Base-by-base conservation (phyloP, 2,797 vertebrate genomes). In the Microhierax caerulescens region DNA sequence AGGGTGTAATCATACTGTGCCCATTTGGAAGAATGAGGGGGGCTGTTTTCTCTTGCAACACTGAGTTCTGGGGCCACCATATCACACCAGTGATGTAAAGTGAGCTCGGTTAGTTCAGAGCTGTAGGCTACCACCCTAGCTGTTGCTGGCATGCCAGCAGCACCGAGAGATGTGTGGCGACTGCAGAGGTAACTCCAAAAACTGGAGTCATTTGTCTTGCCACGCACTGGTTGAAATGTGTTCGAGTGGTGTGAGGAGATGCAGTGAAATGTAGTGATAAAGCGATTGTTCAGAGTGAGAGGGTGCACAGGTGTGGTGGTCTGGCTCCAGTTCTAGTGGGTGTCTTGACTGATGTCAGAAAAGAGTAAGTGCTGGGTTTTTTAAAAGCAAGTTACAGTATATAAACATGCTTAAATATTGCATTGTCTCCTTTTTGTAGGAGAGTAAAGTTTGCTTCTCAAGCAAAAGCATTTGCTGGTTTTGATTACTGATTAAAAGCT, bases 401-500 rank as follows among this genome's bases (percentile, higher is more conserved):
- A 4, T 65, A 53, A 85, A 13, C 10, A 9, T 60, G 11, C 15
- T 36, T 67, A 63, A 70, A 81, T 75, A 39, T 13, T 53, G 36
- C 12, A 21, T 48, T 95, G 1, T 56, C 5, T 90, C 41, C 14
- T 69, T 90, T 85, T 37, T 76, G 4, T 61, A 63, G 51, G 4
- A 20, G 45, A 85, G 13, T 65, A 11, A 65, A 76, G 27, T 56
- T 45, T 77, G 7, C n/a, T 90, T 63, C 64, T 90, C 11, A 59
- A 70, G 76, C 56, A 85, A 73, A 83, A 10, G 15, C 8, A 34
- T 50, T 63, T 73, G 11, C 45, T 65, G 20, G 1, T 25, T 90
- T 93, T 65, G 63, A 12, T 65, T 80, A 30, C 37, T 63, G 16
- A 56, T 91, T 41, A 69, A 85, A 89, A 85, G 34, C 12, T 47